Base-by-base conservation (phyloP, 2,888 invertebrate genomes). In the Meta bourneti region DNA sequence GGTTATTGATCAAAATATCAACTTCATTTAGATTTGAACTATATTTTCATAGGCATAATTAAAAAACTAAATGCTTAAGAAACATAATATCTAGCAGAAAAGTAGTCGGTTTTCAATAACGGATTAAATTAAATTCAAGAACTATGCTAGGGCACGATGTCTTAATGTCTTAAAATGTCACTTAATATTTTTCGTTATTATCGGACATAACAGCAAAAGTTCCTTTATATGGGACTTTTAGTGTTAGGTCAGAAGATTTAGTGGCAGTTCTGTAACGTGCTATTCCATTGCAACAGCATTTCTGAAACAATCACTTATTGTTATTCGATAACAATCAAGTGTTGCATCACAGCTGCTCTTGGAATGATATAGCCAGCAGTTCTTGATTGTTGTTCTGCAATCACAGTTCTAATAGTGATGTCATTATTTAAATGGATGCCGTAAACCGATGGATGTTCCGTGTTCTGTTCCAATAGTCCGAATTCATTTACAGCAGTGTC, bases 261-360 rank as follows among this genome's bases (percentile, higher is more conserved):
- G 61, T 61, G 61, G 61, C 61, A 61, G 61, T 61, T 61, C 61
- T 61, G 61, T 61, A 61, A 61, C 61, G 11, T 61, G 16, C 61
- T 61, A 61, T 61, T 61, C 61, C 61, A 61, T 61, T 61, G 8
- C 61, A 61, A 9, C 61, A 61, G 61, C 61, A 61, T 61, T 9
- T 16, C 61, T 61, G 61, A 61, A 61, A 61, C 61, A 61, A 61
- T 61, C 61, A 61, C 61, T 61, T 61, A 61, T 61, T 61, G 61
- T 61, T 61, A 61, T 61, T 61, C 61, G 61, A 61, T 61, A 61
- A 61, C 61, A 61, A 61, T 61, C 61, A 61, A 61, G 61, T 61
- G 9, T 16, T 61, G 61, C 61, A 61, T 61, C 61, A 11, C 61
- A 61, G 61, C 61, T 61, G 61, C 11, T 61, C 61, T 61, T 61